A percentile compares a stretch with the other conserved stretches of the same genome.
Conservation (phyloP, 2,113 vertebrate genomes). For the Hippocampus abdominalis region DNA sequence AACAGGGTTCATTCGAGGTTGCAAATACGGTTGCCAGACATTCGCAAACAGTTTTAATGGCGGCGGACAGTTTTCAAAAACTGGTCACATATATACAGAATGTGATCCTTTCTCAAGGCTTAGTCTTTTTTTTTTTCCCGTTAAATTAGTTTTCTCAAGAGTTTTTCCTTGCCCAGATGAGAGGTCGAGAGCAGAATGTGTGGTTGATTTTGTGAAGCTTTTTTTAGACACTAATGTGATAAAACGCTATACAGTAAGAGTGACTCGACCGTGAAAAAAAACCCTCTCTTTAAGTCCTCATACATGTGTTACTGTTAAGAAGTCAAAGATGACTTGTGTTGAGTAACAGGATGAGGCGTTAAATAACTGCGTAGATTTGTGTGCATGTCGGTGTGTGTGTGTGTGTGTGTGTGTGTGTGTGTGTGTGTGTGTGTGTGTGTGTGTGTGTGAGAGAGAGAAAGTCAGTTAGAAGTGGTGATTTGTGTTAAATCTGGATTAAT, state of each 20-base stretch:
- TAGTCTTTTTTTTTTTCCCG: no score
- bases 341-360: constrained; percentile 38
- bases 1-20: no score
- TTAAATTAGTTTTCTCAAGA: no score
- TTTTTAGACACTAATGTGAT: not conserved
- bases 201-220: no score
- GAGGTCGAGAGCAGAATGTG: no score
- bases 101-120: no score
- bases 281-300: not conserved
- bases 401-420: constrained; percentile 12
- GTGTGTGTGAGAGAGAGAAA: constrained; percentile 20
- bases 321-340: constrained; percentile 18
- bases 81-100: no score
- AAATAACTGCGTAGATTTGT: constrained; percentile 34
- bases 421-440: constrained; percentile 24
- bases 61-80: no score
- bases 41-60: no score
- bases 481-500: constrained; percentile 67
- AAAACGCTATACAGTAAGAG: not conserved
- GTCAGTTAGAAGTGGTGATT: constrained; percentile 42
- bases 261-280: not conserved
- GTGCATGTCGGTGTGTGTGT: no score
- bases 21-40: no score
- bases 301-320: not conserved
- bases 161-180: no score